A percentile compares a stretch with the other conserved stretches of the same genome.
phyloP scores from a whole-genome alignment of 2,888 invertebrate species.

The Labia minor region DNA sequence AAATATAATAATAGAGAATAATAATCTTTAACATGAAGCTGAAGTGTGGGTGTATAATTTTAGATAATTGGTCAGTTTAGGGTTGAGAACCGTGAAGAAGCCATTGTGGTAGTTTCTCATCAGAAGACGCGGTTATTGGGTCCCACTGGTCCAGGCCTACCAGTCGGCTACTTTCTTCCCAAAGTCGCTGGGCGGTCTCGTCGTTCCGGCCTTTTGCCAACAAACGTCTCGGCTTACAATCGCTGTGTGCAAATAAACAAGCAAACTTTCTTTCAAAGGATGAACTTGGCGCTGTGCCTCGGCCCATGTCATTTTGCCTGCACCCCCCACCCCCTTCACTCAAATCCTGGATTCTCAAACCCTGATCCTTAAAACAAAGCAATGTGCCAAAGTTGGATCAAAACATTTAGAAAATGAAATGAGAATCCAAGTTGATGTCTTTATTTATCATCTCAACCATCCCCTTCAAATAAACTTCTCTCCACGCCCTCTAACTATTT shows the following conservation, averaged over 20 bases:
- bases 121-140: conserved; percentile 20
- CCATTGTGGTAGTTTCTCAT: background rate
- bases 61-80: too few relatives aligned
- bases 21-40: too few relatives aligned
- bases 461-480: too few relatives aligned
- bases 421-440: too few relatives aligned
- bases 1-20: too few relatives aligned
- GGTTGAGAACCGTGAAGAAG: background rate
- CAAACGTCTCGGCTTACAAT: conserved; percentile 26
- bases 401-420: background rate
- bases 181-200: conserved; percentile 27
- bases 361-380: background rate
- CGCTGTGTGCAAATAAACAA: conserved; percentile 25
- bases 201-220: conserved; percentile 26
- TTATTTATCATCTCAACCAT: too few relatives aligned
- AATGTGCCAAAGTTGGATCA: background rate
- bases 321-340: background rate
- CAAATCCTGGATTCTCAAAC: background rate
- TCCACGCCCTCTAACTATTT: too few relatives aligned
- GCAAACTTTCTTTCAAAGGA: background rate
- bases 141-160: conserved; percentile 25
- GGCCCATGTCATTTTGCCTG: background rate
- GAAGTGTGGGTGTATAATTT: too few relatives aligned
- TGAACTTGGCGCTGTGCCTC: background rate
- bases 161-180: conserved; percentile 29